Conservation (phyloP, 2,888 invertebrate species). For the Brachyptera risi region DNA sequence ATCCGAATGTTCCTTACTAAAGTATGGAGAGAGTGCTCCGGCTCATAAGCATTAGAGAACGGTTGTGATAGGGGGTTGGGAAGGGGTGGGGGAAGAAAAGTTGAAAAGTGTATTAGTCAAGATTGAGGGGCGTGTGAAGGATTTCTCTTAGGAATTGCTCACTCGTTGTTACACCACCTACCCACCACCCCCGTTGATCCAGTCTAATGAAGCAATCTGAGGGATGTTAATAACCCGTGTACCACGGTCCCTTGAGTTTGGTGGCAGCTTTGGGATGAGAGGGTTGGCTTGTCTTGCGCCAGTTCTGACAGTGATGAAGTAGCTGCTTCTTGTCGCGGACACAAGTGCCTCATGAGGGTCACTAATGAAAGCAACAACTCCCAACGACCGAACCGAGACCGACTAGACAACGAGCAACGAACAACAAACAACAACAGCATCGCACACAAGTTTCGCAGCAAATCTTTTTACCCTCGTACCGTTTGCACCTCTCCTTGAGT, state of each 20-base stretch:
- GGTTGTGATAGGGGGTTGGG: no score
- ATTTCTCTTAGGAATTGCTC: constrained; percentile 3
- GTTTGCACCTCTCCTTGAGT: not conserved
- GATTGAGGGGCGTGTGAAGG: constrained; percentile 1
- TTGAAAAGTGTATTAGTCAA: constrained; percentile 9
- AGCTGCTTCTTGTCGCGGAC: not conserved
- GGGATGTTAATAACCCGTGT: constrained; percentile 9
- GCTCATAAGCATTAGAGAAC: no score
- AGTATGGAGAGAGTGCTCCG: no score
- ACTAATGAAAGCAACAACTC: constrained; percentile 11
- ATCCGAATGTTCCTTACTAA: no score
- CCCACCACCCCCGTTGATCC: not conserved
- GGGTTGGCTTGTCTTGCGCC: not conserved
- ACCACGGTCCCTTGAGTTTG: not conserved
- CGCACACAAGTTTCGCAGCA: no score
- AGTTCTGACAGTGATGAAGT: not conserved
- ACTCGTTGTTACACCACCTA: not conserved
- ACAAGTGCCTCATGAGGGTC: constrained; percentile 9
- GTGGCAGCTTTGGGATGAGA: not conserved
- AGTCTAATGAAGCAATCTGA: constrained; percentile 4
- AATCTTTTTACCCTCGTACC: constrained; percentile 4
- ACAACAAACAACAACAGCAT: no score
- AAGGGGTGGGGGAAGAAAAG: no score
- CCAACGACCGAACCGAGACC: constrained; percentile 1
- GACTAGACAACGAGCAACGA: constrained; percentile 1